phyloP scores from a whole-genome alignment of 1,140 invertebrate species.

The Musca domestica region DNA sequence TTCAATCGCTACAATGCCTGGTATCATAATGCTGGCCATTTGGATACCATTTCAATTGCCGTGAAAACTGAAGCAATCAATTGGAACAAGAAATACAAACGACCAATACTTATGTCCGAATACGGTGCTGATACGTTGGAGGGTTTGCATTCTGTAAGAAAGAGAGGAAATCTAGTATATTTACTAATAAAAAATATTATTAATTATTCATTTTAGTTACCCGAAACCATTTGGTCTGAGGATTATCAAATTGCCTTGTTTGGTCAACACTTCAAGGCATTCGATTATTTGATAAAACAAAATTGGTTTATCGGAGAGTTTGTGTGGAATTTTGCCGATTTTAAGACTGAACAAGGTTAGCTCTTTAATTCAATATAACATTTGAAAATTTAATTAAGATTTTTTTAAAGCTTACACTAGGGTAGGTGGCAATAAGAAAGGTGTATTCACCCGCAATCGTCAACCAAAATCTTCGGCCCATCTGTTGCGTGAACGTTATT shows the following conservation, averaged over 20 bases:
- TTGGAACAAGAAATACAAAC: conserved; percentile 80
- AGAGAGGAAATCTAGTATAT: not conserved
- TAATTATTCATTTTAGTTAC: conserved; percentile 59
- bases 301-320: conserved; percentile 94
- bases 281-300: conserved; percentile 72
- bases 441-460: conserved; percentile 80
- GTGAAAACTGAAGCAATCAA: conserved; percentile 72
- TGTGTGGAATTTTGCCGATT: conserved; percentile 97
- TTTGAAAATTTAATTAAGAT: not conserved
- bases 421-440: conserved; percentile 88
- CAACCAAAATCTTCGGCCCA: conserved; percentile 84
- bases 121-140: conserved; percentile 92
- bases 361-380: not conserved
- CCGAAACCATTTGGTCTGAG: conserved; percentile 87
- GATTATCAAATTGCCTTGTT: conserved; percentile 87
- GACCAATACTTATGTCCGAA: conserved; percentile 90
- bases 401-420: conserved; percentile 58
- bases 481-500: conserved; percentile 73
- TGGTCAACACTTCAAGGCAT: conserved; percentile 83
- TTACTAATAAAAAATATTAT: not conserved
- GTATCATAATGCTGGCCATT: conserved; percentile 81
- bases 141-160: conserved; percentile 70
- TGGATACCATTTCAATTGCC: conserved; percentile 70
- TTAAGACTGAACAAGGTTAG: conserved; percentile 73
- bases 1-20: conserved; percentile 94